These are phyloP conservation scores for Venusia cambrica DNA, from an alignment of 2,888 invertebrate genomes.

Conservation along the genomic window DNA sequence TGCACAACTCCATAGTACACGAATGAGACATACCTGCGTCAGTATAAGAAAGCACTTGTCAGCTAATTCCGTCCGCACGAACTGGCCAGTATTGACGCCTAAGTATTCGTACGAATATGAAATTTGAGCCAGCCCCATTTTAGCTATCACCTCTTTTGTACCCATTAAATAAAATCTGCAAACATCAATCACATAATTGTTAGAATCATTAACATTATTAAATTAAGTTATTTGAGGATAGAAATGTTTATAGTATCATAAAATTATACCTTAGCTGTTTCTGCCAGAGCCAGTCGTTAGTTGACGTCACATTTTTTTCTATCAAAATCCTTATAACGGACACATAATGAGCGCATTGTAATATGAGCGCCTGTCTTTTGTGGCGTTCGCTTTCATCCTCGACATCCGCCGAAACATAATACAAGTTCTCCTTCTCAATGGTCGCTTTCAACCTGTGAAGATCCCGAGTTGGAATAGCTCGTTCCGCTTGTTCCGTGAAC, in stretches of 20 bases:
- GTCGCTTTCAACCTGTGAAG: constrained; percentile 76
- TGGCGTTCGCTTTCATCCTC: constrained; percentile 84
- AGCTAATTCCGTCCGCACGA: constrained; percentile 97
- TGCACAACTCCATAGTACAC: too few species aligned
- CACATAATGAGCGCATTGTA: constrained; percentile 96
- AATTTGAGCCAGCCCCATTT: constrained; percentile 97
- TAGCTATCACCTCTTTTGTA: constrained; percentile 84
- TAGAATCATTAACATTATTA: too few species aligned
- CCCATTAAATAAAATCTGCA: constrained; percentile 85
- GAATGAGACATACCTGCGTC: constrained; percentile 85
- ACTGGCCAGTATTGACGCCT: constrained; percentile 94
- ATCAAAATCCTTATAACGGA: constrained; percentile 90
- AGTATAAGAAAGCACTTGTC: constrained; percentile 98
- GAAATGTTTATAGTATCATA: background rate
- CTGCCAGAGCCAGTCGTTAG: constrained; percentile 95
- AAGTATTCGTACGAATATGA: constrained; percentile 98
- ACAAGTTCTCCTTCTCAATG: constrained; percentile 74
- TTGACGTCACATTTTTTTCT: constrained; percentile 83
- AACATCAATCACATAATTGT: constrained; percentile 14
- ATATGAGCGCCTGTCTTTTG: constrained; percentile 94
- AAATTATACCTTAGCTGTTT: constrained; percentile 89
- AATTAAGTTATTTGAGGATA: too few species aligned
- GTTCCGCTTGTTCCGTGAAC: constrained; percentile 92
- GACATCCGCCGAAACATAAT: constrained; percentile 75
- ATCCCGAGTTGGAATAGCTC: constrained; percentile 85